Conservation (phyloP, 2,888 invertebrate species). For the Acanthosepion pharaonis region DNA sequence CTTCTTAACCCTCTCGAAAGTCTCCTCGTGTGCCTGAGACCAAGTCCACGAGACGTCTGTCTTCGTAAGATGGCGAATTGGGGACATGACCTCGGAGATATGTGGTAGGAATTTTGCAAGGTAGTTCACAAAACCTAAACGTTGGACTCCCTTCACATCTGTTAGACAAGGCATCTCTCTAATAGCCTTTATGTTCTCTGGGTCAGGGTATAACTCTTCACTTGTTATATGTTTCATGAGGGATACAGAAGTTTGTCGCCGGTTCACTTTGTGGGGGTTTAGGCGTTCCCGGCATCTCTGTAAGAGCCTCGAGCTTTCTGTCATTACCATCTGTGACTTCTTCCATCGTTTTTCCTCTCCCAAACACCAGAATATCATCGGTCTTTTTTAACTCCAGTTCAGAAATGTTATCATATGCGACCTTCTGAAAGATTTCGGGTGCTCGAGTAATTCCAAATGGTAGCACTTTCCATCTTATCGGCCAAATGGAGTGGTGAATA, state of each 20-base stretch:
- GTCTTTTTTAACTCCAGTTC: constrained; percentile 51
- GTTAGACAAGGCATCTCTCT: too few species aligned
- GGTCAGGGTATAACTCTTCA: background rate
- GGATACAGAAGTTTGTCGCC: background rate
- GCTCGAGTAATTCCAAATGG: constrained; percentile 54
- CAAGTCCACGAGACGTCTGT: constrained; percentile 51
- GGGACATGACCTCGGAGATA: constrained; percentile 53
- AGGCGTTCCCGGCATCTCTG: background rate
- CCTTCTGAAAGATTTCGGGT: background rate
- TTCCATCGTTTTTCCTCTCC: constrained; percentile 35
- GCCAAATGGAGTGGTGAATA: constrained; percentile 50
- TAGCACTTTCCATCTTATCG: constrained; percentile 48
- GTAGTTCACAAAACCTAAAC: too few species aligned
- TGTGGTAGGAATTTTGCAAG: background rate
- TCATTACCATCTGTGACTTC: constrained; percentile 51
- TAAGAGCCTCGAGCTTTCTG: constrained; percentile 45
- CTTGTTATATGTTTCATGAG: background rate
- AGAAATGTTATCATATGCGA: constrained; percentile 52
- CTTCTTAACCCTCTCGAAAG: constrained; percentile 52
- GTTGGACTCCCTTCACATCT: too few species aligned
- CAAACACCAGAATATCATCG: constrained; percentile 55
- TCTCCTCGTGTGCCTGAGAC: constrained; percentile 51
- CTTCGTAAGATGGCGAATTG: constrained; percentile 53
- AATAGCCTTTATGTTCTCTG: background rate
- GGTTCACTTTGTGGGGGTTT: constrained; percentile 48